Conservation (phyloP, 1,140 invertebrate species). For the Macrotrachela quadricornifera region DNA sequence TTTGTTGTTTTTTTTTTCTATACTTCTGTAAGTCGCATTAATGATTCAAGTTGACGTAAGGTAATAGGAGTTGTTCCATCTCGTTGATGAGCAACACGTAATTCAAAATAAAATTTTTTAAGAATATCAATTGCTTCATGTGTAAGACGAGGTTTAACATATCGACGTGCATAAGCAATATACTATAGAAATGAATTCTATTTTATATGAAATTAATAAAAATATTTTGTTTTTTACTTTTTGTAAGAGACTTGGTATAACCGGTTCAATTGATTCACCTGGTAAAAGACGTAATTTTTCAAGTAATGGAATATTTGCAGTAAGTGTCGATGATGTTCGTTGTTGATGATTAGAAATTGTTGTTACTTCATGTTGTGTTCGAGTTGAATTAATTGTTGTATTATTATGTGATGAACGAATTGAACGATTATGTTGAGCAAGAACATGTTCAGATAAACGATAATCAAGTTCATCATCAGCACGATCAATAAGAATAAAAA, state of each 20-base stretch:
- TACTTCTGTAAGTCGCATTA: conserved; percentile 44
- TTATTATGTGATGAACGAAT: too few relatives aligned
- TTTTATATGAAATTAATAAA: too few relatives aligned
- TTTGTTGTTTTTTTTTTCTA: too few relatives aligned
- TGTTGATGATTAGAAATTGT: too few relatives aligned
- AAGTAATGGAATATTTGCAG: too few relatives aligned
- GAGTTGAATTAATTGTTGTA: too few relatives aligned
- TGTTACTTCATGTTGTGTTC: too few relatives aligned
- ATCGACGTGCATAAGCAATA: conserved; percentile 1
- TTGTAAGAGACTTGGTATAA: too few relatives aligned
- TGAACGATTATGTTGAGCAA: conserved; percentile 39
- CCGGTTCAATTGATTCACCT: too few relatives aligned
- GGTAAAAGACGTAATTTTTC: too few relatives aligned
- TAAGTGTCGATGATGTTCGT: too few relatives aligned
- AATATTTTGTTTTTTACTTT: too few relatives aligned
- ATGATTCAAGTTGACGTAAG: conserved; percentile 56
- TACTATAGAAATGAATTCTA: not conserved
- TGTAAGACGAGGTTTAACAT: not conserved
- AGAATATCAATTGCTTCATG: not conserved
- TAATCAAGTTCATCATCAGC: conserved; percentile 55
- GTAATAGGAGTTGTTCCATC: conserved; percentile 48
- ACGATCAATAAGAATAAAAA: conserved; percentile 68
- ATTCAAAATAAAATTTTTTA: conserved; percentile 55
- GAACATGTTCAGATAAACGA: conserved; percentile 55
- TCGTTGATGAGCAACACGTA: conserved; percentile 44